Conservation (phyloP, 2,888 invertebrate species). For the Caenorhabditis virilis region DNA sequence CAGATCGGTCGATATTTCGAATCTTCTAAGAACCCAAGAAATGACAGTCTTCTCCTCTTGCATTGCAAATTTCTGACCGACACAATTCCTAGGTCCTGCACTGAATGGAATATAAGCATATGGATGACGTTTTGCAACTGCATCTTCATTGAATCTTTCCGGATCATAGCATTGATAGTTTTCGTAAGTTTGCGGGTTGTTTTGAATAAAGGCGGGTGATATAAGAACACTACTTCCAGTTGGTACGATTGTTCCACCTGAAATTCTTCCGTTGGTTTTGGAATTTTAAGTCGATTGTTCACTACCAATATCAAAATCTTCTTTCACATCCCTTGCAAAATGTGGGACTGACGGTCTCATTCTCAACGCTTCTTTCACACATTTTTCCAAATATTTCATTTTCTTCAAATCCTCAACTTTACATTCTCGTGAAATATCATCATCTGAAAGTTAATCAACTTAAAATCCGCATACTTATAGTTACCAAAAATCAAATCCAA, state of each 20-base stretch:
- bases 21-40: conserved; percentile 69
- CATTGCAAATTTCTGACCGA: conserved; percentile 65
- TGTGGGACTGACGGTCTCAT: conserved; percentile 51
- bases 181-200: conserved; percentile 28
- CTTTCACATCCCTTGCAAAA: conserved; percentile 36
- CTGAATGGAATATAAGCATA: conserved; percentile 72
- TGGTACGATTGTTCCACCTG: conserved; percentile 43
- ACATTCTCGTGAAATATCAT: conserved; percentile 52
- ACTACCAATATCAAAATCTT: conserved; percentile 46
- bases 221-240: conserved; percentile 41
- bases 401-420: conserved; percentile 65
- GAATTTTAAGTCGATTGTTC: background rate
- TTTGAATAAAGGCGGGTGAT: conserved; percentile 46
- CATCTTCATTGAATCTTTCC: conserved; percentile 43
- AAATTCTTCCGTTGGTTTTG: conserved; percentile 5
- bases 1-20: conserved; percentile 49
- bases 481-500: conserved; percentile 41
- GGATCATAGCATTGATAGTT: conserved; percentile 37
- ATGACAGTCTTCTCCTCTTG: conserved; percentile 69
- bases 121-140: conserved; percentile 68
- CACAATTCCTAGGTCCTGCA: conserved; percentile 72
- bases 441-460: conserved; percentile 8
- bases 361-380: conserved; percentile 61
- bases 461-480: background rate
- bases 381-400: conserved; percentile 64